These are phyloP conservation scores for Sander lucioperca DNA, from an alignment of 2,113 vertebrate species.

Conservation along the genomic window DNA sequence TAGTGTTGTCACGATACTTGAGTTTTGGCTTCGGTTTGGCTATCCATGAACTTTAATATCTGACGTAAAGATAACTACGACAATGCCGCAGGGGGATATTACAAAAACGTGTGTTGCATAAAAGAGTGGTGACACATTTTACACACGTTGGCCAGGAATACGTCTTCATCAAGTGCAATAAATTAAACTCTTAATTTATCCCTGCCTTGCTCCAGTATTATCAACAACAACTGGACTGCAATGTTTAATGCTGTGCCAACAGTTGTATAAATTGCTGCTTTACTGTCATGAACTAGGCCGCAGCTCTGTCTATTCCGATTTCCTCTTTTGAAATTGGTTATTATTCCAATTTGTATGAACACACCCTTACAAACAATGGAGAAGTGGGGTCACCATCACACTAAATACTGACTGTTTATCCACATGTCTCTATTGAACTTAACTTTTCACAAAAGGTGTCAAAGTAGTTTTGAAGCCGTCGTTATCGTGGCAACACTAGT, in stretches of 20 bases:
- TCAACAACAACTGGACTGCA: constrained; percentile 1
- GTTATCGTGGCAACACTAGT: constrained; percentile 33
- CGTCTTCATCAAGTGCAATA: background rate
- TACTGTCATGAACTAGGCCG: background rate
- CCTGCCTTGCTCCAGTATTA: background rate
- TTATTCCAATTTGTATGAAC: background rate
- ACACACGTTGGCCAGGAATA: background rate
- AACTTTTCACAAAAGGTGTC: constrained; percentile 40
- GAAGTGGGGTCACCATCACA: background rate
- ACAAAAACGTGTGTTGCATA: background rate
- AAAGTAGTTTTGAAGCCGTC: constrained; percentile 13
- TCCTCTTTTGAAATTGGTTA: background rate
- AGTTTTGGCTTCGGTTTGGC: constrained; percentile 35
- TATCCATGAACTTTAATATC: constrained; percentile 32
- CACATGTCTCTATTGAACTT: background rate
- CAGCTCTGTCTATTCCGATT: background rate
- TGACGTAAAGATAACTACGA: too few species aligned
- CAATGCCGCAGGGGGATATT: background rate
- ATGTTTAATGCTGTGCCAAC: constrained; percentile 17
- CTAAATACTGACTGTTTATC: background rate
- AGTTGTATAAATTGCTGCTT: constrained; percentile 23
- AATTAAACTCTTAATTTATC: background rate
- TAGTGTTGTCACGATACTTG: constrained; percentile 39
- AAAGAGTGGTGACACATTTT: background rate
- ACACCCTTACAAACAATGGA: background rate